A percentile compares a stretch with the other conserved stretches of the same genome.
Evolutionary conservation across 1,140 invertebrate genomes (phyloP).

Genomic region (Diploscapter pachys): DNA sequence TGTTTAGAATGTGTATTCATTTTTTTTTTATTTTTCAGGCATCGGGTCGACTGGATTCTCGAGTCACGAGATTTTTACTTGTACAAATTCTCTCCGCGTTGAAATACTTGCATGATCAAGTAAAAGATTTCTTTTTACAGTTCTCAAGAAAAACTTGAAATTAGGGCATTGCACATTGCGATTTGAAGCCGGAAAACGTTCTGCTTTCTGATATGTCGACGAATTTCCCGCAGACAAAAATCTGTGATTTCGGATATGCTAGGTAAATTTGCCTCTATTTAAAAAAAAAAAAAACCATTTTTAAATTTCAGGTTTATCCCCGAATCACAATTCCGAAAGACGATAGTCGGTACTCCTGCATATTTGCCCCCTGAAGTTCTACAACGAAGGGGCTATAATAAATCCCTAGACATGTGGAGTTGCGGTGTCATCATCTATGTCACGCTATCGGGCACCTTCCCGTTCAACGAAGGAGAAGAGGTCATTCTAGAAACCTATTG

Average conservation of each 20-base stretch:
- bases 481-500: conserved; percentile 63
- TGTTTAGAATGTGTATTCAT: not conserved
- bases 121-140: too few species aligned
- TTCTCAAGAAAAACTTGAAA: too few species aligned
- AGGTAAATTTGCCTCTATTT: conserved; percentile 58
- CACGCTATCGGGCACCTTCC: conserved; percentile 89
- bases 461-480: conserved; percentile 98
- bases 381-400: conserved; percentile 84
- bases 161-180: conserved; percentile 67
- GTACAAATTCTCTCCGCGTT: conserved; percentile 85
- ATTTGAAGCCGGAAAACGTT: conserved; percentile 73
- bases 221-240: conserved; percentile 67
- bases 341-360: conserved; percentile 89
- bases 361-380: conserved; percentile 89
- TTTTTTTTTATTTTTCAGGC: conserved; percentile 39
- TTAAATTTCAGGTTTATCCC: conserved; percentile 74
- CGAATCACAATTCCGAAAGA: conserved; percentile 93
- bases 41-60: conserved; percentile 46
- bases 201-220: conserved; percentile 50
- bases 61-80: conserved; percentile 52
- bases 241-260: conserved; percentile 98
- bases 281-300: too few species aligned
- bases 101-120: conserved; percentile 90
- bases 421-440: conserved; percentile 97
- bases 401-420: conserved; percentile 98